Evolutionary conservation across 2,888 invertebrate genomes (phyloP).

Genomic region (Syrista parreyssii): DNA sequence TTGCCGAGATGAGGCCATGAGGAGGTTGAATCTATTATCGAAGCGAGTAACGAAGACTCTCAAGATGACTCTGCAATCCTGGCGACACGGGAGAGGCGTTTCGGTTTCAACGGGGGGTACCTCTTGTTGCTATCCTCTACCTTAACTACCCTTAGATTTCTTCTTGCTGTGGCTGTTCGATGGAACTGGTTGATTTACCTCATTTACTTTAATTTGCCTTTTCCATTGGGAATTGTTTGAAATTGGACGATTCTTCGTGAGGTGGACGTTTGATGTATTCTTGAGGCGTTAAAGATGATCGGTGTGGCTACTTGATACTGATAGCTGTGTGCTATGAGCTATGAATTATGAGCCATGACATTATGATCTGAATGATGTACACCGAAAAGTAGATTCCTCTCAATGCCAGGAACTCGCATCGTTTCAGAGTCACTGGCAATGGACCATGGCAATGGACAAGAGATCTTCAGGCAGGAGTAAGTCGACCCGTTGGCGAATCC

Average conservation of each 20-base stretch:
- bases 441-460: slow-evolving; percentile 31
- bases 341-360: slow-evolving; percentile 37
- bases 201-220: too few relatives aligned
- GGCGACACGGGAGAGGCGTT: slow-evolving; percentile 61
- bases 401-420: slow-evolving; percentile 22
- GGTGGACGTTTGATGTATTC: too few relatives aligned
- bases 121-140: slow-evolving; percentile 11
- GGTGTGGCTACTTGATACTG: too few relatives aligned
- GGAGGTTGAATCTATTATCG: slow-evolving; percentile 37
- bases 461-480: slow-evolving; percentile 24
- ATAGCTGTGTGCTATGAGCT: neutral
- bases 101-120: slow-evolving; percentile 55
- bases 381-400: slow-evolving; percentile 42
- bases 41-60: slow-evolving; percentile 27
- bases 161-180: too few relatives aligned
- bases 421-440: neutral
- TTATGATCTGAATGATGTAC: slow-evolving; percentile 38
- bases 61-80: slow-evolving; percentile 52
- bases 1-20: neutral
- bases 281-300: too few relatives aligned
- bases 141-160: too few relatives aligned
- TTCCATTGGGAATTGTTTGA: too few relatives aligned
- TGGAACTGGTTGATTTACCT: too few relatives aligned
- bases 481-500: slow-evolving; percentile 17
- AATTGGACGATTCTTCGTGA: too few relatives aligned